phyloP scores from a whole-genome alignment of 2,113 vertebrate genomes.

The Megalops atlanticus region DNA sequence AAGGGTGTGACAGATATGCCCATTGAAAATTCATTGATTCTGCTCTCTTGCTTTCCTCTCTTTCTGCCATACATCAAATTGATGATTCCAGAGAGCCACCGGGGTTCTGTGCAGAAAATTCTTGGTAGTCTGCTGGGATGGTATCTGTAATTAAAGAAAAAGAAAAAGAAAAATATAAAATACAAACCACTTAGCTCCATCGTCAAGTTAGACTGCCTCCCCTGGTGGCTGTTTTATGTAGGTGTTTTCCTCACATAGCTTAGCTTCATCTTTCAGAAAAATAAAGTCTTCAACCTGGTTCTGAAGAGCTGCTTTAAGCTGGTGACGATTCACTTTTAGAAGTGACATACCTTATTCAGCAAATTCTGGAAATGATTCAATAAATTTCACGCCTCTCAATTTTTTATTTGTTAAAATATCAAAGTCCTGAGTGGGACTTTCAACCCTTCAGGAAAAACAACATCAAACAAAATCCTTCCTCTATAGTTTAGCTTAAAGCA shows the following conservation, averaged over 20 bases:
- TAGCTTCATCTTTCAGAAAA: too few relatives aligned
- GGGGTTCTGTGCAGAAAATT: conserved; percentile 75
- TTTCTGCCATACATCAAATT: background rate
- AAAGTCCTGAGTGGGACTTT: background rate
- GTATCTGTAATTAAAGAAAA: conserved; percentile 80
- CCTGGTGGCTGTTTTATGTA: background rate
- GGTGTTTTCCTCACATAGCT: background rate
- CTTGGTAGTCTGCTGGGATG: conserved; percentile 88
- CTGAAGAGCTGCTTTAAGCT: background rate
- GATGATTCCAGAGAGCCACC: conserved; percentile 36
- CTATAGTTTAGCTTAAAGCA: too few relatives aligned
- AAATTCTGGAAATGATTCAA: background rate
- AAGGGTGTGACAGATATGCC: background rate
- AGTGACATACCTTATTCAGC: background rate
- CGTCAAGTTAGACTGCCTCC: too few relatives aligned
- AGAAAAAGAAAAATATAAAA: conserved; percentile 25
- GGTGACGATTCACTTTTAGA: background rate
- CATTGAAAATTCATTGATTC: background rate
- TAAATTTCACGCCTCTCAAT: too few relatives aligned
- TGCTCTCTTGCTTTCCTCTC: background rate
- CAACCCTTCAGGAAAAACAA: background rate
- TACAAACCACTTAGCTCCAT: background rate
- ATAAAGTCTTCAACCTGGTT: background rate
- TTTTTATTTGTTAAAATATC: too few relatives aligned
- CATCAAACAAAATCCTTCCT: too few relatives aligned